Percentiles rank a stretch among this genome's conserved stretches.
Evolutionary conservation across 2,113 vertebrate species (phyloP).

Genomic region (Cervus canadensis): DNA sequence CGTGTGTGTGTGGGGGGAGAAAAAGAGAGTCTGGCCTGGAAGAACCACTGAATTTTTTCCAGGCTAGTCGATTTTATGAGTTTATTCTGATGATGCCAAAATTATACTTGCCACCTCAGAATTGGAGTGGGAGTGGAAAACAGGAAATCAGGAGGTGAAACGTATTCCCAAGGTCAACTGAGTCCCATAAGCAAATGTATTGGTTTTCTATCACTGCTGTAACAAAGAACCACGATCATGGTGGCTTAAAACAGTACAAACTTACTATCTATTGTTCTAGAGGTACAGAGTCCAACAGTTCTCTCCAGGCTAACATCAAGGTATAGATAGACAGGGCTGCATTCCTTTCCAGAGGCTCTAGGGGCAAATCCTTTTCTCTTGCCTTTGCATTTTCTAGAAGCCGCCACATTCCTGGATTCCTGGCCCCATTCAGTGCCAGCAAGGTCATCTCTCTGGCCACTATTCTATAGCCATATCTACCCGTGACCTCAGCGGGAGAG

Average conservation of each 20-base stretch:
- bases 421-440: not conserved
- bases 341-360: not conserved
- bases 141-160: not conserved
- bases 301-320: not conserved
- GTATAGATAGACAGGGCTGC: not conserved
- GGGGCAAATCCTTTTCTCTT: not conserved
- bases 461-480: not conserved
- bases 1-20: not conserved
- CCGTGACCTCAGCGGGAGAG: not conserved
- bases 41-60: not conserved
- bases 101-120: not conserved
- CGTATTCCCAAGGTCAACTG: not conserved
- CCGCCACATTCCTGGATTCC: not conserved
- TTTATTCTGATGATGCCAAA: not conserved
- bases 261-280: not conserved
- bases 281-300: not conserved
- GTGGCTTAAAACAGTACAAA: not conserved
- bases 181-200: not conserved
- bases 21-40: not conserved
- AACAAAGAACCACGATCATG: not conserved
- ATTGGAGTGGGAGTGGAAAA: not conserved
- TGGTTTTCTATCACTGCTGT: not conserved
- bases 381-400: not conserved
- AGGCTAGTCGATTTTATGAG: not conserved
- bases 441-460: not conserved